Percentiles rank a stretch among this genome's conserved stretches.
Evolutionary conservation across 2,888 invertebrate species (phyloP).

Genomic region (Cyclophora punctaria): DNA sequence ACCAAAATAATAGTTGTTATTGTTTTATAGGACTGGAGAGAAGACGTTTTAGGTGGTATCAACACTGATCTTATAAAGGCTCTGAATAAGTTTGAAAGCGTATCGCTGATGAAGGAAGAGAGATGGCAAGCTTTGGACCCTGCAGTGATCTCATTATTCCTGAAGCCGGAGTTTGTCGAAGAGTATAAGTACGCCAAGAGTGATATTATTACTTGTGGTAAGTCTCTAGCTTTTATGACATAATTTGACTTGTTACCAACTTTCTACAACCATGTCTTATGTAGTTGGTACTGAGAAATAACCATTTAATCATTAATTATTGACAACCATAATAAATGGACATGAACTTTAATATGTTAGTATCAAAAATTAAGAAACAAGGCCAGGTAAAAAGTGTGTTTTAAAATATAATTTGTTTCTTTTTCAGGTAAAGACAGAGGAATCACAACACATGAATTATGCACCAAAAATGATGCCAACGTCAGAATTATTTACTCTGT

Average conservation of each 20-base stretch:
- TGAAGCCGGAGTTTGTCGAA: slow-evolving; percentile 42
- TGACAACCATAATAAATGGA: no score
- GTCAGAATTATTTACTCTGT: slow-evolving; percentile 42
- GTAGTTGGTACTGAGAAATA: no score
- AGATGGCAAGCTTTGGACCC: slow-evolving; percentile 52
- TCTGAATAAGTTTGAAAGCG: slow-evolving; percentile 46
- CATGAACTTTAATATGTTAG: no score
- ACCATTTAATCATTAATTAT: no score
- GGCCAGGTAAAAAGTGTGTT: no score
- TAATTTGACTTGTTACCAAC: no score
- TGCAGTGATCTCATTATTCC: slow-evolving; percentile 37
- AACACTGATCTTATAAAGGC: slow-evolving; percentile 45
- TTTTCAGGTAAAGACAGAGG: slow-evolving; percentile 46
- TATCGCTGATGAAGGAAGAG: slow-evolving; percentile 26
- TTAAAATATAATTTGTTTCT: neutral
- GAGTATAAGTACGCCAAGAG: slow-evolving; percentile 53
- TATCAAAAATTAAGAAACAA: no score
- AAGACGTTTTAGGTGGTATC: slow-evolving; percentile 41
- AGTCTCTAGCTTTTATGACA: slow-evolving; percentile 5
- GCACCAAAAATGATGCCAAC: slow-evolving; percentile 41
- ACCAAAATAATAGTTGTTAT: neutral
- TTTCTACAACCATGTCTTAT: no score
- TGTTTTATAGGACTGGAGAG: slow-evolving; percentile 44
- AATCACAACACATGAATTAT: slow-evolving; percentile 37
- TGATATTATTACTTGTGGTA: slow-evolving; percentile 51